phyloP scores from a whole-genome alignment of 2,113 vertebrate species.

The Thalassarche chlororhynchos region DNA sequence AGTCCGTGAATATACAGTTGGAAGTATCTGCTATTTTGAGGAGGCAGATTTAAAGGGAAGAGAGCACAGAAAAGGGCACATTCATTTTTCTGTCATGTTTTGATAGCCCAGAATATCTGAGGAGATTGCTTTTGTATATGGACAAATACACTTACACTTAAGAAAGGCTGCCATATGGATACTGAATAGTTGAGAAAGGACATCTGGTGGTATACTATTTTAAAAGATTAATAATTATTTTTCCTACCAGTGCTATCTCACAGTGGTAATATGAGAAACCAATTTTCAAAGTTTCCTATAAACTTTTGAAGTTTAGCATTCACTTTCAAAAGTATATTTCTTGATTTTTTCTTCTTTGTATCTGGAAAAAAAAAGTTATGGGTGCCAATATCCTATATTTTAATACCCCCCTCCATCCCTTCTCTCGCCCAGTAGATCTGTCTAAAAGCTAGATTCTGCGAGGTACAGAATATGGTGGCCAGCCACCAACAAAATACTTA shows the following conservation, averaged over 20 bases:
- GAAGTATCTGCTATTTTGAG: background rate
- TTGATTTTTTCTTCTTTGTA: background rate
- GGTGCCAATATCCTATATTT: background rate
- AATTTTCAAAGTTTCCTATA: background rate
- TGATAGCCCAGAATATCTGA: background rate
- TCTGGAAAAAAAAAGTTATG: background rate
- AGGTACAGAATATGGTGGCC: background rate
- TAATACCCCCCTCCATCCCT: background rate
- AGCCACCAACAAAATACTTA: background rate
- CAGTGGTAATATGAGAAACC: background rate
- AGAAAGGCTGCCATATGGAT: background rate
- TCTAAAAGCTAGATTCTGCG: background rate
- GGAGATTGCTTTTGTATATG: background rate
- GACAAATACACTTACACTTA: background rate
- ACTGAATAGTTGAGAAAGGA: background rate
- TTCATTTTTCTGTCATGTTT: slow-evolving; percentile 17
- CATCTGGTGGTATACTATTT: background rate
- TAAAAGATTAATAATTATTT: background rate
- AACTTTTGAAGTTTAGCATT: background rate
- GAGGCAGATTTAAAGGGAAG: background rate
- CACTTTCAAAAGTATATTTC: background rate
- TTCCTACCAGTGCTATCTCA: background rate
- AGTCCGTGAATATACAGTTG: background rate
- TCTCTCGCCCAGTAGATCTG: background rate
- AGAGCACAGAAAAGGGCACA: background rate